Percentiles rank a stretch among this genome's conserved stretches.
Evolutionary conservation across 2,888 invertebrate genomes (phyloP).

Genomic region (Resseliella maxima): DNA sequence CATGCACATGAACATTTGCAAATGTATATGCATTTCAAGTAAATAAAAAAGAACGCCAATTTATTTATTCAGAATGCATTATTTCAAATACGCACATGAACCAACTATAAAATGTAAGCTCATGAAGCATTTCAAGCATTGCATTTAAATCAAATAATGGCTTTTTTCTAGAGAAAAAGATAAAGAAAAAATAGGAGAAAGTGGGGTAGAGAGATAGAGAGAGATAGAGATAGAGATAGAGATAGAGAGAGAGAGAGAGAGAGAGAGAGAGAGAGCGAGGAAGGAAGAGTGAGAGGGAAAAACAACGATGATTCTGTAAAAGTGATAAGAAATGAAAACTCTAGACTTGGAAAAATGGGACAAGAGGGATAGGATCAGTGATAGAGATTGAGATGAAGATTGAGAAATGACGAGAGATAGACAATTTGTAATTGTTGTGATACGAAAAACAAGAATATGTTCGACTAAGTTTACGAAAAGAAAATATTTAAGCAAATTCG

Average conservation of each 20-base stretch:
- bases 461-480: background rate
- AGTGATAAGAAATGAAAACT: too few species aligned
- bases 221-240: too few species aligned
- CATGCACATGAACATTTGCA: background rate
- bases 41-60: background rate
- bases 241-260: too few species aligned
- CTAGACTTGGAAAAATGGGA: background rate
- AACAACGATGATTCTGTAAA: too few species aligned
- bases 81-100: background rate
- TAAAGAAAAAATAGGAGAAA: background rate
- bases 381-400: too few species aligned
- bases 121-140: background rate
- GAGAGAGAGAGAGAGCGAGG: too few species aligned
- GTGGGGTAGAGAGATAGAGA: too few species aligned
- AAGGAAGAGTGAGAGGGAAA: too few species aligned
- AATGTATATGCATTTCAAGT: background rate
- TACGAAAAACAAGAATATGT: background rate
- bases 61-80: background rate
- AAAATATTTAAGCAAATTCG: background rate
- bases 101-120: background rate
- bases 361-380: too few species aligned
- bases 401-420: too few species aligned
- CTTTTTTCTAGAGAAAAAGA: background rate
- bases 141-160: background rate
- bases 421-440: background rate